Evolutionary conservation across 2,888 invertebrate genomes (phyloP).

Genomic region (Parasteatoda lunata): DNA sequence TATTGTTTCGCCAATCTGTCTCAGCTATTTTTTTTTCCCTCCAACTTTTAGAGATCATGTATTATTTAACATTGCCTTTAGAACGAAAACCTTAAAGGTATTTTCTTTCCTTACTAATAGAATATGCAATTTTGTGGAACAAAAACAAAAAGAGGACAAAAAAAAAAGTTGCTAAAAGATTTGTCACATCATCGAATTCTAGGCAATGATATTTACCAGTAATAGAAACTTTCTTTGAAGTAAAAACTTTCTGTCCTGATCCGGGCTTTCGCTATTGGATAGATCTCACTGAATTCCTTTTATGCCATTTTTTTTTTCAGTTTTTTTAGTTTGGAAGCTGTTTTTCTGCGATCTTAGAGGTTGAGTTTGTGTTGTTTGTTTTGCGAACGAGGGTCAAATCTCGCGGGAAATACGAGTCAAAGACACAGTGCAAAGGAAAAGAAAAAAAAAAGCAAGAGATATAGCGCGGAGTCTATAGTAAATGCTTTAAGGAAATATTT

Average conservation of each 20-base stretch:
- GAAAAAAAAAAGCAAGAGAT: neutral
- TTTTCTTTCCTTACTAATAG: conserved; percentile 4
- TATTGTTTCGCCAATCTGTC: conserved; percentile 24
- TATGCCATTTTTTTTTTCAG: neutral
- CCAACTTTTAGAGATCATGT: conserved; percentile 28
- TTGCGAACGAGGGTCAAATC: conserved; percentile 26
- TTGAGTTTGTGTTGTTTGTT: conserved; percentile 14
- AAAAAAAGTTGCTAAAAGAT: conserved; percentile 15
- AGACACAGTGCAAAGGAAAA: neutral
- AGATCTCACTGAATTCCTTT: neutral
- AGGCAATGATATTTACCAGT: conserved; percentile 6
- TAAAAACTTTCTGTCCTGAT: conserved; percentile 15
- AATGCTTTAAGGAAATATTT: conserved; percentile 2
- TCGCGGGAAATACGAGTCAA: conserved; percentile 20
- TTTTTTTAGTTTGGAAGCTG: neutral
- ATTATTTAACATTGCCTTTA: conserved; percentile 60
- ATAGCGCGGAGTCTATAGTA: neutral
- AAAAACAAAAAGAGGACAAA: neutral
- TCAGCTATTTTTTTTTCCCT: conserved; percentile 20
- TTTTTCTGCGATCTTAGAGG: conserved; percentile 17
- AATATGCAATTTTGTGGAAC: conserved; percentile 9
- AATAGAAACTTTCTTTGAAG: conserved; percentile 19
- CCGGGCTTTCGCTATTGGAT: neutral
- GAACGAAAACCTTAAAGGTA: neutral
- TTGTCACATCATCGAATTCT: conserved; percentile 9